Base-by-base conservation (phyloP, 1,140 invertebrate species). In the Pectinophora gossypiella region DNA sequence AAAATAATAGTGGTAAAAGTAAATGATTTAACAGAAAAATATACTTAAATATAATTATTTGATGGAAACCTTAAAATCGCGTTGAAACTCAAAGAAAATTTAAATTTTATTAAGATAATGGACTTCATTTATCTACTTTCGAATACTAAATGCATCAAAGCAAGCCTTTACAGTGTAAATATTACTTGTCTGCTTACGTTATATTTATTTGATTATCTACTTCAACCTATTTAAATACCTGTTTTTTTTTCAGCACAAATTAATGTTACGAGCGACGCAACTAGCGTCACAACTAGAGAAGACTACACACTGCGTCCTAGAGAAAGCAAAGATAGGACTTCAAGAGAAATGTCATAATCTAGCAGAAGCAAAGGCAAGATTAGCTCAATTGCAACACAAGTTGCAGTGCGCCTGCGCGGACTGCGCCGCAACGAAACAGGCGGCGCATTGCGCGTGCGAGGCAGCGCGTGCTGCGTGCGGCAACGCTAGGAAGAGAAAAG, bases 261-360 rank as follows among this genome's bases (percentile, higher is more conserved):
- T 53, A 76, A 87, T 46, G 89, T 89, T 56, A 54, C 88, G 54
- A 90, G 91, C 71, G n/a, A 63, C 65, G 0, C 74, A 82, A 54
- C 57, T 84, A 4, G 80, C 91, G 7, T 89, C 74, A 0, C 91
- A 91, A 61, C 80, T 92, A 0, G 90, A 91, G 51, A 90, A 90
- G 45, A 88, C 90, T 0, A 87, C 91, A 0, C 76, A 77, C 23
- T 90, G 89, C 0, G 89, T 91, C 0, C 84, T 87, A 23, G 82
- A 85, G 20, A 84, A 87, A 58, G 75, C 80, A 0, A 87, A 92
- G 50, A 82, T 83, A 54, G 89, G 91, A 7, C 51, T 92, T 12
- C 81, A 84, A 15, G 91, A 92, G 54, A 93, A 93, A 55, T 90
- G 90, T 20, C 89, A 92, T 59, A 78, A 92, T 13, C 55, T 92